phyloP scores from a whole-genome alignment of 2,888 invertebrate species.

The Fissipunctia ypsillon region DNA sequence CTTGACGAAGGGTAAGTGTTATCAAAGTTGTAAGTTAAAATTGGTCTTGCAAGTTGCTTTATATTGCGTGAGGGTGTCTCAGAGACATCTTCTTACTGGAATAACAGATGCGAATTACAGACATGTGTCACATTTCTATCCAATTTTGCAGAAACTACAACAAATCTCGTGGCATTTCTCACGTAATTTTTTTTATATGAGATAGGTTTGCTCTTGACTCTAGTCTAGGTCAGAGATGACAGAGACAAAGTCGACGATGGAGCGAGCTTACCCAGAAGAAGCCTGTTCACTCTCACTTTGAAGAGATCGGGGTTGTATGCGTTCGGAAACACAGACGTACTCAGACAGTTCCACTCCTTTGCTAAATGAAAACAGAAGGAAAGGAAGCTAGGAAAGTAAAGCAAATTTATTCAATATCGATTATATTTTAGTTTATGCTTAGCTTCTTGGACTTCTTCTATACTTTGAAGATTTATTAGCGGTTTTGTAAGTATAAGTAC shows the following conservation, averaged over 20 bases:
- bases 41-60: not conserved
- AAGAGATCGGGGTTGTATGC: too few relatives aligned
- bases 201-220: too few relatives aligned
- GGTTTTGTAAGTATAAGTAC: slow-evolving; percentile 42
- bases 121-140: not conserved
- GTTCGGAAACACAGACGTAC: too few relatives aligned
- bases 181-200: too few relatives aligned
- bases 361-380: too few relatives aligned
- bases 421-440: slow-evolving; percentile 4
- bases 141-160: not conserved
- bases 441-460: not conserved
- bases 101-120: not conserved
- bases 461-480: slow-evolving; percentile 1
- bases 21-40: not conserved
- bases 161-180: not conserved
- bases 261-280: too few relatives aligned
- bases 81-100: not conserved
- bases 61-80: not conserved
- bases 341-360: too few relatives aligned
- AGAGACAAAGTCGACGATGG: too few relatives aligned
- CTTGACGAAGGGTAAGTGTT: too few relatives aligned
- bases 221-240: too few relatives aligned
- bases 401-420: slow-evolving; percentile 11
- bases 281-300: too few relatives aligned
- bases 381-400: slow-evolving; percentile 6